Percentiles rank a stretch among this genome's conserved stretches.
These are phyloP conservation scores for Protomyctophum bolini DNA, from an alignment of 2,113 vertebrate genomes.

Conservation along the genomic window DNA sequence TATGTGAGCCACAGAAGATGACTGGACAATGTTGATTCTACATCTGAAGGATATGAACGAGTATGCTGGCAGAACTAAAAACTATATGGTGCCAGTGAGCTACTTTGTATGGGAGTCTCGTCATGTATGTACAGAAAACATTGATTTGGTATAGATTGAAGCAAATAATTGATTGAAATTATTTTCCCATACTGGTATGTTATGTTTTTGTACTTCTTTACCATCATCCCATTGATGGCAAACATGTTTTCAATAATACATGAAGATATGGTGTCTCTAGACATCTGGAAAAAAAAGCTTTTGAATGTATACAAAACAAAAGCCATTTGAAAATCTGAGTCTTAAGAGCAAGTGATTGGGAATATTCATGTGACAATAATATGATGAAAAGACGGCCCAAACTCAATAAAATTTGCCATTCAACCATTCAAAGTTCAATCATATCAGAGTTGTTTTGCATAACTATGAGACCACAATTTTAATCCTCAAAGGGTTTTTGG, in stretches of 20 bases:
- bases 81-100: too few relatives aligned
- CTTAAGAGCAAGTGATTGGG: conserved; percentile 74
- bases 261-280: conserved; percentile 32
- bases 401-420: conserved; percentile 81
- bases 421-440: conserved; percentile 77
- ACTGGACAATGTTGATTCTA: neutral
- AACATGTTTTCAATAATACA: conserved; percentile 22
- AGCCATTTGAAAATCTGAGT: conserved; percentile 49
- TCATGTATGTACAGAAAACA: conserved; percentile 14
- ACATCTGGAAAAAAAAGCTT: conserved; percentile 37
- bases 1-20: neutral
- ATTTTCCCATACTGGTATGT: neutral
- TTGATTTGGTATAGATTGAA: conserved; percentile 10
- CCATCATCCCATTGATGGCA: too few relatives aligned
- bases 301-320: conserved; percentile 56
- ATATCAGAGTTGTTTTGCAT: conserved; percentile 88
- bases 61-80: too few relatives aligned
- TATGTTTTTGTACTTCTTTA: neutral
- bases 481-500: conserved; percentile 91
- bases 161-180: too few relatives aligned
- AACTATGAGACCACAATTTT: conserved; percentile 92
- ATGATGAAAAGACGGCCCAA: conserved; percentile 68
- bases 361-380: conserved; percentile 76
- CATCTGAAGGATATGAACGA: neutral
- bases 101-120: too few relatives aligned